A percentile compares a stretch with the other conserved stretches of the same genome.
Evolutionary conservation across 2,113 vertebrate species (phyloP).

Genomic region (Cheirogaleus medius): DNA sequence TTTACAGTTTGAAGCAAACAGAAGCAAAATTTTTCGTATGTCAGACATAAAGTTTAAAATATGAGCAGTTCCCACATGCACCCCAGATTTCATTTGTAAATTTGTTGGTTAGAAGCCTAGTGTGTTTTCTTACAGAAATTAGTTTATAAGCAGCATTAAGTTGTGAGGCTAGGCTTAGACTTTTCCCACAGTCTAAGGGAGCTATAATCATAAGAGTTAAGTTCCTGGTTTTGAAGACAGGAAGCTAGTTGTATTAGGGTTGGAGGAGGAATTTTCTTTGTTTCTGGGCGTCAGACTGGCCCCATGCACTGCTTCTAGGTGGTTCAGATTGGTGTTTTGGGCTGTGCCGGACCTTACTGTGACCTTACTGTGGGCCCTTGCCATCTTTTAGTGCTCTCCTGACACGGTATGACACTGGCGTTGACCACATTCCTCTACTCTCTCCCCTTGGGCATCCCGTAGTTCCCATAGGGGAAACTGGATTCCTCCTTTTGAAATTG

Average conservation of each 20-base stretch:
- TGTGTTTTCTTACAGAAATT: neutral
- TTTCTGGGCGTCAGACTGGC: neutral
- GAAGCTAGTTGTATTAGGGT: neutral
- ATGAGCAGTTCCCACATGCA: too few species aligned
- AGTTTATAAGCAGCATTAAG: neutral
- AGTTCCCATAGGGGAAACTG: neutral
- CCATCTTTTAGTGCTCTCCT: too few species aligned
- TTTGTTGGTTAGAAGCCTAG: neutral
- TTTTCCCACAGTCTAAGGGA: neutral
- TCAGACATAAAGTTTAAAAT: slow-evolving; percentile 16
- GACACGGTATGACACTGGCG: fast-evolving
- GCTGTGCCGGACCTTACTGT: neutral
- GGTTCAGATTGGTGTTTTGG: neutral
- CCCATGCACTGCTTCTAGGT: neutral
- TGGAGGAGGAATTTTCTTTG: neutral
- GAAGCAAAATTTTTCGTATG: neutral
- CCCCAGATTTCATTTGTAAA: neutral
- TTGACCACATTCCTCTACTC: neutral
- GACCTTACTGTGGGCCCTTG: neutral
- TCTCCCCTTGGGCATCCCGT: neutral
- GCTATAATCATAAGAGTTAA: neutral
- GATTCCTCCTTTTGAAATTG: neutral
- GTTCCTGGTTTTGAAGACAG: neutral
- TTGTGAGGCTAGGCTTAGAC: neutral
- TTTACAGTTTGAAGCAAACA: neutral